Base-by-base conservation (phyloP, 1,140 invertebrate species). In the Drosophila kikkawai region DNA sequence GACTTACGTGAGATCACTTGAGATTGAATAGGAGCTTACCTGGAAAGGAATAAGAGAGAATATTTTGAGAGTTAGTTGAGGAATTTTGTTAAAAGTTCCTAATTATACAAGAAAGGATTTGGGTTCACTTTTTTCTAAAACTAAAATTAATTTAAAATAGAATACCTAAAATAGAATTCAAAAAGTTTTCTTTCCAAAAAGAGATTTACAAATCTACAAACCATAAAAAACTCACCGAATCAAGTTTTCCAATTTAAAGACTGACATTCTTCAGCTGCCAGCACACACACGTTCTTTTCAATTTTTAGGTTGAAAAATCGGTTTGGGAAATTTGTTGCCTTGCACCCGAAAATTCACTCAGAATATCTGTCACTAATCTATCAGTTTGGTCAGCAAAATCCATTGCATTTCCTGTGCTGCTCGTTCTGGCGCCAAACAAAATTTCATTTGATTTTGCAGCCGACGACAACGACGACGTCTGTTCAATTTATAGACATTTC, bases 311-410 rank as follows among this genome's bases (percentile, higher is more conserved):
- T 39, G 19, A 56, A 56, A 56, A 56, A 56, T 56, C 44, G 68
- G 39, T 71, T 71, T 34, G 26, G 37, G 34, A 37, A 51, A 73
- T 60, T 73, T 73, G 55, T 36, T 60, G 34, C 48, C 34, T 50
- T 32, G 22, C 39, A 26, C 6, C 29, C 67, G 26, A 51, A 56
- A 70, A 68, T 70, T 59, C 70, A 73, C 55, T 60, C 39, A 50
- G 58, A 73, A 60, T 73, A 51, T 73, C 70, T 73, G 67, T 73
- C 70, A 73, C 68, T 73, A 58, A 73, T 73, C 70, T 73, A 73
- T 73, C 67, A 60, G 67, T 44, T 56, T 66, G 44, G 63, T 48
- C 66, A 51, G 45, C 45, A 63, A 66, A 64, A 42, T 67, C 32
- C 64, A 67, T 45, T 67, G 65, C 34, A 65, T 65, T 67, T 67